Evolutionary conservation across 2,888 invertebrate species (phyloP), one percentile per base, ranked within the genome.

Genomic region (Drosophila leonis): DNA sequence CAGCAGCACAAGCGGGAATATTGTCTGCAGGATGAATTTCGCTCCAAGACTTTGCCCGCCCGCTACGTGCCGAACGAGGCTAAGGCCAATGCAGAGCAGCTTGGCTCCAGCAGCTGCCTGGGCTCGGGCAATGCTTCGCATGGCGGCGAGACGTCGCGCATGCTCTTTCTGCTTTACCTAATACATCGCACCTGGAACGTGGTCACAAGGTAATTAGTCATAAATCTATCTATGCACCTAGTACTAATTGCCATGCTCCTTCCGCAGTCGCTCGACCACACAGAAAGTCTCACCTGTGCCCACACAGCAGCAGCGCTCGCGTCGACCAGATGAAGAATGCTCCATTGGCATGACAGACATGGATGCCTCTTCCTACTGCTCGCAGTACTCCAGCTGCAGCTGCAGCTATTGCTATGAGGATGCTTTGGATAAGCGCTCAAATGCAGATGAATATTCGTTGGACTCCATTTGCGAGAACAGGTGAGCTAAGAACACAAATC

Each of bases 181-280:
- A 95, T 96, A 82, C 95, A 95, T 83, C 94, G 95, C 75, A 96
- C 96, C 15, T 96, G 96, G 95, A 95, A 94, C 86, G 94, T 95
- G 15, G 94, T 95, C 4, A 94, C 95, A 93, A 91, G 94, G 94
- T 82, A 93, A 94, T 64, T 12, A 35, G 10, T 13, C 10, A 18
- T 0, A 10, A 0, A 18, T 6, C 29, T 12, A 35, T 1, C 29
- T 0, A 18, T 0, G 35, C 15, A 9, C 31, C 42, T 29, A 37
- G 15, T 15, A 27, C 35, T n/a, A 12, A 29, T 20, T 57, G n/a
- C 7, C 9, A 1, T 24, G 24, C 42, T 12, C 9, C 59, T 37
- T 33, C 15, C 2, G 4, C 56, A 82, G 74, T 65, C 82, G 84
- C 15, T 78, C 65, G 62, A 20, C 75, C 66, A 37, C 54, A 15